Evolutionary conservation across 2,113 vertebrate genomes (phyloP).

Genomic region (Thamnophis sirtalis): DNA sequence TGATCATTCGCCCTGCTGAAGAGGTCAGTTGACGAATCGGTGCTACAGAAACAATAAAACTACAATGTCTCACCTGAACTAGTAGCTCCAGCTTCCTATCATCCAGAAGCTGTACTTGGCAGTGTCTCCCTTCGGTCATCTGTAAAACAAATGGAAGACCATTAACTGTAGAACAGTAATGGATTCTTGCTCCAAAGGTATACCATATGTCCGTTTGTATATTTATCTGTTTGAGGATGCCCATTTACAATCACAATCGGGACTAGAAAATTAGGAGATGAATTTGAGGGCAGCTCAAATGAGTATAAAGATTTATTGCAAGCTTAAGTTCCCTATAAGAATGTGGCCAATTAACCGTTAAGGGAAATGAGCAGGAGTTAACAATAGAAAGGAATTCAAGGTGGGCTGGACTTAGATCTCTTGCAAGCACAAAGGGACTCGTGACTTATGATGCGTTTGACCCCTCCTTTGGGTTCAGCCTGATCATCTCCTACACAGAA

Average conservation of each 20-base stretch:
- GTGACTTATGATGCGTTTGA: neutral
- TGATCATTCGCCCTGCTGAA: neutral
- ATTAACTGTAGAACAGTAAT: neutral
- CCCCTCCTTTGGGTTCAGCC: neutral
- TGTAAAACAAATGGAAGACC: slow-evolving; percentile 62
- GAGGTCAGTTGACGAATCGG: neutral
- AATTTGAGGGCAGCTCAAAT: neutral
- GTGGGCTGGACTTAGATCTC: neutral
- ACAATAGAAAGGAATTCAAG: neutral
- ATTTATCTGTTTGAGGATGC: neutral
- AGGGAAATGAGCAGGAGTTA: neutral
- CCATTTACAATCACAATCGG: neutral
- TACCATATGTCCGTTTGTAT: neutral
- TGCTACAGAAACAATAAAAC: neutral
- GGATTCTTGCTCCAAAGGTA: rapidly evolving
- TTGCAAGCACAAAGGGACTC: neutral
- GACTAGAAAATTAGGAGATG: neutral
- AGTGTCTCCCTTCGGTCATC: slow-evolving; percentile 96
- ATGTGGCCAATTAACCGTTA: neutral
- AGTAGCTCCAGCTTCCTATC: slow-evolving; percentile 92
- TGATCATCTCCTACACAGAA: neutral
- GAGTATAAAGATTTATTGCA: neutral
- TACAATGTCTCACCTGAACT: slow-evolving; percentile 81
- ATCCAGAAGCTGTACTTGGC: slow-evolving; percentile 91
- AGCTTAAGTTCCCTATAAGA: neutral